Evolutionary conservation across 2,888 invertebrate species (phyloP).

Genomic region (Nephrotoma flavescens): DNA sequence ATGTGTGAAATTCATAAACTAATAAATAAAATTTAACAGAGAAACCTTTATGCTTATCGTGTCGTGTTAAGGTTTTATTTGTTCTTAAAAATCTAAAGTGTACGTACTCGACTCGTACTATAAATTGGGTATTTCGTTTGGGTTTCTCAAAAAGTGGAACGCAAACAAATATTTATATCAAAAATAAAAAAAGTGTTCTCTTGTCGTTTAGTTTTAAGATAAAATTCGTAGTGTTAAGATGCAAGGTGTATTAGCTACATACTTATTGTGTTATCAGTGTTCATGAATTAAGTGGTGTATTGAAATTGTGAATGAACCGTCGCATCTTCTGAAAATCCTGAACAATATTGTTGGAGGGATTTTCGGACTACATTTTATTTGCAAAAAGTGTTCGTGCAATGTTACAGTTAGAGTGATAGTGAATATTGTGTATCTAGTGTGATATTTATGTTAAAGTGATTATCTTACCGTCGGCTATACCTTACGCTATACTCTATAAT

Average conservation of each 20-base stretch:
- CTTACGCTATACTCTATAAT: too few species aligned
- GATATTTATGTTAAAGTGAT: too few species aligned
- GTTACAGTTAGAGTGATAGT: too few species aligned
- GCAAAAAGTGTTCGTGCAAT: too few species aligned
- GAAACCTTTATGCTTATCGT: neutral
- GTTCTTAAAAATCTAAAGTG: neutral
- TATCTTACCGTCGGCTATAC: too few species aligned
- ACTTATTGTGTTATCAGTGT: neutral
- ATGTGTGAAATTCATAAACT: neutral
- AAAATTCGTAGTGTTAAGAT: neutral
- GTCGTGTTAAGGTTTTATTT: neutral
- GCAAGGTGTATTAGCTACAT: neutral
- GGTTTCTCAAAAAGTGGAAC: neutral
- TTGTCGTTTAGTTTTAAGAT: neutral
- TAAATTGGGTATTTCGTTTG: neutral
- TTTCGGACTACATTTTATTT: too few species aligned
- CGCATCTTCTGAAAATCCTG: neutral
- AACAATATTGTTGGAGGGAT: neutral
- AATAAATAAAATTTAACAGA: neutral
- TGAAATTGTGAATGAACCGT: too few species aligned
- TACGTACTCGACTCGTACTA: neutral
- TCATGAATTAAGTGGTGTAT: neutral
- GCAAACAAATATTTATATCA: neutral
- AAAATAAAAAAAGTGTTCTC: neutral
- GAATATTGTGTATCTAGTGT: too few species aligned